phyloP scores from a whole-genome alignment of 2,888 invertebrate genomes.

The Spodoptera littoralis region DNA sequence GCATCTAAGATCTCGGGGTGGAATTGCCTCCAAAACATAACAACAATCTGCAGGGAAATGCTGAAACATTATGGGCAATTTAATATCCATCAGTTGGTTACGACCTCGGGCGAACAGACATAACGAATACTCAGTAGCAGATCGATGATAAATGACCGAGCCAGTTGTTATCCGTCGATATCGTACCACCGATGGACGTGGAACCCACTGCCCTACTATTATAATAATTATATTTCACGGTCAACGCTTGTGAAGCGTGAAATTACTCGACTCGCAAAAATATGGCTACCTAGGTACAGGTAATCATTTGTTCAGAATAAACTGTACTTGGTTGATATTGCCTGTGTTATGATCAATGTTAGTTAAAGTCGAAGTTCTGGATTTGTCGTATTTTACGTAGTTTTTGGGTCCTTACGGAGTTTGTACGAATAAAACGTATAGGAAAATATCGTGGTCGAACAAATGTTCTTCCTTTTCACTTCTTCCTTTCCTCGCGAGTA shows the following conservation, averaged over 20 bases:
- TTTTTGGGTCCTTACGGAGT: too few species aligned
- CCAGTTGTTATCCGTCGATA: constrained; percentile 38
- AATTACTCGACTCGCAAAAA: constrained; percentile 43
- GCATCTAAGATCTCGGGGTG: too few species aligned
- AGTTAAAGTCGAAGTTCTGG: too few species aligned
- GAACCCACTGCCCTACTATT: constrained; percentile 30
- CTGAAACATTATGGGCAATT: too few species aligned
- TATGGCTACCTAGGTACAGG: constrained; percentile 9
- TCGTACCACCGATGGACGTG: constrained; percentile 6
- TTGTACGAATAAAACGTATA: background rate
- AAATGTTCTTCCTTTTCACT: too few species aligned
- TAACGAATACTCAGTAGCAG: constrained; percentile 21
- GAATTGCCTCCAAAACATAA: too few species aligned
- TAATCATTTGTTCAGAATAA: background rate
- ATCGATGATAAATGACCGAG: constrained; percentile 43
- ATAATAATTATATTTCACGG: constrained; percentile 52
- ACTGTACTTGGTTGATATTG: background rate
- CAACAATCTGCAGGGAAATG: too few species aligned
- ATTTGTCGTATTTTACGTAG: too few species aligned
- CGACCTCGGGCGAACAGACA: constrained; percentile 32
- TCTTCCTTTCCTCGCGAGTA: too few species aligned
- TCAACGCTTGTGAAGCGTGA: constrained; percentile 49
- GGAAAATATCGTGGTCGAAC: too few species aligned
- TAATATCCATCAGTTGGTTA: constrained; percentile 3
- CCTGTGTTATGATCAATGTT: background rate